Base-by-base conservation (phyloP, 2,888 invertebrate genomes). In the Oxycera nigricornis region DNA sequence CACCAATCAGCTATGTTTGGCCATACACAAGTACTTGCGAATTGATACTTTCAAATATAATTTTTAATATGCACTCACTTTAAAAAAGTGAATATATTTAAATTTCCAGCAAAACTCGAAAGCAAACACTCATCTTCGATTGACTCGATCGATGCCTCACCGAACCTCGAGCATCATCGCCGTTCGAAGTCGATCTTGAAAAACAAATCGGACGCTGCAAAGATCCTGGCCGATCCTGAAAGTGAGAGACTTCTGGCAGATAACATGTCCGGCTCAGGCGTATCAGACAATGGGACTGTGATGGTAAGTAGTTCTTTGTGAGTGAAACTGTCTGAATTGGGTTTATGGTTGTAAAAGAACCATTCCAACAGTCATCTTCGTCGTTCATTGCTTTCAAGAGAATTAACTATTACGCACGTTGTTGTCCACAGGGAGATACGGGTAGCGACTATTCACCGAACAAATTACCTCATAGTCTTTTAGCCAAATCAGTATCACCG, bases 121-220 rank as follows among this genome's bases (percentile, higher is more conserved):
- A 89, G 89, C 79, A 90, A 90, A 83, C 89, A 91, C 79, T 91
- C 91, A 77, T 85, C 90, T 78, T 91, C 91, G 61, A 89, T 88
- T 79, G 91, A 91, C 82, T 91, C 91, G 76, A 89, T 91, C 80
- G 91, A 91, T 85, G 88, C 88, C 81, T 88, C 89, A 79, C 89
- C 90, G 52, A 90, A 90, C 81, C 85, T 90, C 80, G 91, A 91
- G 79, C 87, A 88, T 76, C 90, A 91, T 79, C 86, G 90, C 39
- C 87, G 90, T 79, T 91, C 92, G 75, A 92, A 91, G 83, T 92
- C 92, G 77, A 92, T 93, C 81, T 85, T 93, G 79, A 93, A 93
- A 86, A 86, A 86, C 79, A 92, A 92, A 84, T 91, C 92, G 65
- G 91, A 91, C 80, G 87, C 90, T 81, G 87, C 87, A 79, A 86